These are phyloP conservation scores for Leptobrachium leishanense DNA, from an alignment of 2,113 vertebrate genomes.

Conservation along the genomic window DNA sequence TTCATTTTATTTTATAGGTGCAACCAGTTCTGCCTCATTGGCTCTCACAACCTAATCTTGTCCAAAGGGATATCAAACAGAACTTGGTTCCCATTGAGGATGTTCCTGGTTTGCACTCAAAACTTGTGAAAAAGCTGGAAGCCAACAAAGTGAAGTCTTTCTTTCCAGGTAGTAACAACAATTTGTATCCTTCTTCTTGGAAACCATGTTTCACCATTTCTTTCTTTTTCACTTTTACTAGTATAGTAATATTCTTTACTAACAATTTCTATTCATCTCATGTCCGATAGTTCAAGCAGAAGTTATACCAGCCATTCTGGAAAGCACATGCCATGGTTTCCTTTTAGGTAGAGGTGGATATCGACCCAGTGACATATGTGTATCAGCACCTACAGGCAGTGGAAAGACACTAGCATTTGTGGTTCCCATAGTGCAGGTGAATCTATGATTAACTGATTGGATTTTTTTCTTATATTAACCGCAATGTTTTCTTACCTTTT, in stretches of 20 bases:
- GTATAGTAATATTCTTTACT: neutral
- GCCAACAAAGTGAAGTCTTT: constrained; percentile 76
- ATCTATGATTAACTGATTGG: neutral
- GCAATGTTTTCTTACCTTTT: neutral
- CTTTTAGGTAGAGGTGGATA: constrained; percentile 80
- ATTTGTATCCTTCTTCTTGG: neutral
- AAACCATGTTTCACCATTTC: neutral
- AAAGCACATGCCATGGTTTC: constrained; percentile 68
- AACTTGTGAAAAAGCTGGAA: constrained; percentile 73
- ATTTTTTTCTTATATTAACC: neutral
- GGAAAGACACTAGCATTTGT: constrained; percentile 93
- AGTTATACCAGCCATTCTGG: constrained; percentile 79
- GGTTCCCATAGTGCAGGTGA: constrained; percentile 89
- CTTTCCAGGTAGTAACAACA: constrained; percentile 81
- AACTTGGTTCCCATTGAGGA: constrained; percentile 70
- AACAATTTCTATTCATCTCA: neutral
- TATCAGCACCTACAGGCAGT: constrained; percentile 93
- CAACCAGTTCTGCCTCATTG: constrained; percentile 83
- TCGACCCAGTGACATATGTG: constrained; percentile 85
- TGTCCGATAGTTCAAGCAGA: constrained; percentile 38
- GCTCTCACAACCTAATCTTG: constrained; percentile 79
- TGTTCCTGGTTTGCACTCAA: constrained; percentile 73
- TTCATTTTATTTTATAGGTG: constrained; percentile 65
- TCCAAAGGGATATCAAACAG: constrained; percentile 76
- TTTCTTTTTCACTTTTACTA: neutral